Conservation (phyloP, 2,113 vertebrate species). For the Dryoscopus gambensis region DNA sequence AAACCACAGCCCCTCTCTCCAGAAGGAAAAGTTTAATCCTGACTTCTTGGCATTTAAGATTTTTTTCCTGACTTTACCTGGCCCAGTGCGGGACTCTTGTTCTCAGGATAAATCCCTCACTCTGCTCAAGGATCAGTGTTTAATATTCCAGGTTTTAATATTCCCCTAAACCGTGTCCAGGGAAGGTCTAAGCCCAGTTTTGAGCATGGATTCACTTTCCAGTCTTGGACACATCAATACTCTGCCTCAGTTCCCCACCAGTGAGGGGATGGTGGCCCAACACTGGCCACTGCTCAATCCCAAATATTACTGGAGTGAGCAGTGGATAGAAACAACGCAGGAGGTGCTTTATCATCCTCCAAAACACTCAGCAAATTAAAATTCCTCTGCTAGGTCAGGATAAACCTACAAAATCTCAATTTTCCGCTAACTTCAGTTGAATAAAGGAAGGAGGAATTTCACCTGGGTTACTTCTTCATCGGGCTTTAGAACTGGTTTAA, state of each 20-base stretch:
- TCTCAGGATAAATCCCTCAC: fast-evolving
- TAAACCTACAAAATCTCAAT: background rate
- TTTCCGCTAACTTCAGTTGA: background rate
- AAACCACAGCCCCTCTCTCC: background rate
- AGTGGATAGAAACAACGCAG: background rate
- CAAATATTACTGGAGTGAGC: background rate
- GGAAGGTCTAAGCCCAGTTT: background rate
- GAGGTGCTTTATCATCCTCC: background rate
- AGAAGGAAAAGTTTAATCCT: background rate
- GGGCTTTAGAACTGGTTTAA: background rate
- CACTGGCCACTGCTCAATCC: background rate
- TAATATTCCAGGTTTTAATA: background rate
- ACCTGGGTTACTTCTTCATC: background rate
- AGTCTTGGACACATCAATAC: background rate
- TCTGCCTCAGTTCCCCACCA: background rate
- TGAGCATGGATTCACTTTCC: background rate
- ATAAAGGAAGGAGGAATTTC: background rate
- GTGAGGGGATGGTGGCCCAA: background rate
- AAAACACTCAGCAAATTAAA: background rate
- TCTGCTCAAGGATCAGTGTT: background rate
- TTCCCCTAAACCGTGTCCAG: background rate
- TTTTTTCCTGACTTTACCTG: background rate
- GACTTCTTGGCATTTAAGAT: background rate
- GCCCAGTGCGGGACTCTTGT: no score
- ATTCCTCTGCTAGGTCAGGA: background rate